Base-by-base conservation (phyloP, 2,113 vertebrate species). In the Daboia siamensis region DNA sequence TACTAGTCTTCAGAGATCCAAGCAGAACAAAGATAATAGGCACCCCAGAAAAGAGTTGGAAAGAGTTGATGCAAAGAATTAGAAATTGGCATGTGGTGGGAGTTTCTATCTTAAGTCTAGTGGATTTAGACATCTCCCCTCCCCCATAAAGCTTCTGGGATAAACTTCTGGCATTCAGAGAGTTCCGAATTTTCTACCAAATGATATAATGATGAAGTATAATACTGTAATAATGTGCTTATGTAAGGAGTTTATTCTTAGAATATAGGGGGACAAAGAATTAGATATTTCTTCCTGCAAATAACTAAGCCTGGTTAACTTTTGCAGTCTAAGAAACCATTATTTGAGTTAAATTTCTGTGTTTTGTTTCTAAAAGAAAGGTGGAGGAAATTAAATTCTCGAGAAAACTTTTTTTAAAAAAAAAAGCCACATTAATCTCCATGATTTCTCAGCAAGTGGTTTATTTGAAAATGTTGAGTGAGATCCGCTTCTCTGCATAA, bases 281-380 rank as follows among this genome's bases (percentile, higher is more conserved):
- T 93, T 92, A 39, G 0, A 1, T n/a, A 69, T 90, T 23, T 91
- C 23, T 89, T 93, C 39, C 86, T 29, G 61, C 59, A 91, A 29
- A 5, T 24, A 57, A 57, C 15, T 3, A 11, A 61, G 93, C 87
- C 93, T 89, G 88, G 88, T 74, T 89, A 26, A 21, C 90, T 95
- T 80, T 57, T 93, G 91, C 94, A 95, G 74, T 86, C 86, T 39
- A 95, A 80, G 89, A 74, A 93, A 89, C 92, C 64, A 91, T 92
- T 0, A 0, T 61, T 88, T 69, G 48, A 59, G 51, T 61, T 12
- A 86, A 80, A 55, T 80, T 94, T 2, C 11, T 15, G 23, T 24
- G 33, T 61, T 24, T 90, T 59, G 33, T 74, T 39, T 57, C 17
- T 88, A n/a, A 88, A 29, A 52, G n/a, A 26, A 12, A 11, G 9